Evolutionary conservation across 2,113 vertebrate genomes (phyloP).

Genomic region (Otis tarda): DNA sequence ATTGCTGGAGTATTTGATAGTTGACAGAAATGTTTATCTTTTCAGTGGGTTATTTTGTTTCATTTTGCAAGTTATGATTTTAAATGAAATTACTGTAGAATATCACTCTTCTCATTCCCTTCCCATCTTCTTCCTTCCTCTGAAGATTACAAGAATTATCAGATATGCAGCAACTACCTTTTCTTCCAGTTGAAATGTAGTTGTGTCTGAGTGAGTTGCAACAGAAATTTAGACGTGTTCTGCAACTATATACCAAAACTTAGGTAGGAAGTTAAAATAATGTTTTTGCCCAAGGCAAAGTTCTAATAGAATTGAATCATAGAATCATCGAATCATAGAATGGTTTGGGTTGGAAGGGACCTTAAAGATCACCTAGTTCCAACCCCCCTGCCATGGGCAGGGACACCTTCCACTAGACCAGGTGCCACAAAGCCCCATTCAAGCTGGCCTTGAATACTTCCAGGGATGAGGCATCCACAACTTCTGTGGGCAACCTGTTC

Average conservation of each 20-base stretch:
- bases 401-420: too few relatives aligned
- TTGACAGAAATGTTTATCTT: conserved; percentile 45
- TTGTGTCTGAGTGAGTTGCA: background rate
- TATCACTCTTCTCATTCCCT: background rate
- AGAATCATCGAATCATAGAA: too few relatives aligned
- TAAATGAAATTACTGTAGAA: background rate
- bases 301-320: background rate
- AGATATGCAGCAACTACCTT: background rate
- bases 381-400: too few relatives aligned
- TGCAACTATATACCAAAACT: background rate
- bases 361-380: too few relatives aligned
- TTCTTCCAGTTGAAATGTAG: background rate
- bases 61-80: background rate
- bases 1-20: background rate
- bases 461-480: too few relatives aligned
- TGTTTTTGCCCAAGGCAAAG: background rate
- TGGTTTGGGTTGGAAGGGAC: too few relatives aligned
- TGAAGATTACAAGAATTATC: background rate
- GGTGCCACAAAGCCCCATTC: too few relatives aligned
- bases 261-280: background rate
- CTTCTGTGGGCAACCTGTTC: too few relatives aligned
- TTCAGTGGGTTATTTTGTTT: conserved; percentile 43
- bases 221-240: background rate
- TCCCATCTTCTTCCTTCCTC: background rate
- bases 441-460: too few relatives aligned